Evolutionary conservation across 92 coral and sea anemone species (phyloP), one percentile per base, ranked within the genome.

Genomic region (Umimayanthus kanabou): DNA sequence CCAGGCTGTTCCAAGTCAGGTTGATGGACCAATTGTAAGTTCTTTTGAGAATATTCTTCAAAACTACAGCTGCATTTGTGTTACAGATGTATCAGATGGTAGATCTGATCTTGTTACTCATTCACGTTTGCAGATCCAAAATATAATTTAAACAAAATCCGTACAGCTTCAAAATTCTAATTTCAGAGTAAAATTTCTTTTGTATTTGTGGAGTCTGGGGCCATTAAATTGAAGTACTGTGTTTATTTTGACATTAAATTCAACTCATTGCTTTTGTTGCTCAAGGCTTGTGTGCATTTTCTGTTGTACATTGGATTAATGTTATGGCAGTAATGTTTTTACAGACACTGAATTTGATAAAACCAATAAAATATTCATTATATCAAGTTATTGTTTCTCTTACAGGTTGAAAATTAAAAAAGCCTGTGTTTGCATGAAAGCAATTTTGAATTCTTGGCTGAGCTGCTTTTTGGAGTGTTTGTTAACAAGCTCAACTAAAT

Each of bases 21-120:
- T 61, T 61, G 93, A 91, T 84, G 91, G 89, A 28, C 85, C 76
- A n/a, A 39, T 88, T 84, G 93, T 91, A 73, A 88, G 92, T 90
- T 7, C 5, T 39, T 73, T 22, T 75, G 26, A 75, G 50, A 39
- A 78, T 83, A 72, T 26, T 70, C 53, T 80, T 16, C 28, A 30
- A 23, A 55, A 55, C 13, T 53, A 2, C 6, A 53, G 15, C 13
- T 55, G 16, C 50, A 33, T 30, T 18, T 57, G 30, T 55, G 5
- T 9, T 53, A 66, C 71, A 55, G 18, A 79, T 45, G 5, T 47
- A 7, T 49, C 9, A 57, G 22, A 57, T 61, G 69, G n/a, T 23
- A 61, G n/a, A 61, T 61, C 26, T 4, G 7, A 20, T 61, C 22
- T 61, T 61, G 20, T 22, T 61, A 61, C 69, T 61, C 23, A 61